Evolutionary conservation across 2,888 invertebrate genomes (phyloP).

Genomic region (Trachelus iudaicus): DNA sequence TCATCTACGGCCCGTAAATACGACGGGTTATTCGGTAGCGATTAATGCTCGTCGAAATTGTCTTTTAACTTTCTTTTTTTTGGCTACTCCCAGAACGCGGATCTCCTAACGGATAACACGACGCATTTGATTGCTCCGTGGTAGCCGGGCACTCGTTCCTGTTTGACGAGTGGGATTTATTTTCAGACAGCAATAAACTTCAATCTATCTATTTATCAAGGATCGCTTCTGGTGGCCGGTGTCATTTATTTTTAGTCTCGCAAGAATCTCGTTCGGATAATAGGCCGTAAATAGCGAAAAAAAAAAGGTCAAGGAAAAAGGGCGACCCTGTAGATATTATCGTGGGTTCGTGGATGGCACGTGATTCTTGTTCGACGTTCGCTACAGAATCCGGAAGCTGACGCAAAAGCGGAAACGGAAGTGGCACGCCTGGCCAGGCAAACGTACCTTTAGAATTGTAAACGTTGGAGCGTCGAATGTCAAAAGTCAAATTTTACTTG

Average conservation of each 20-base stretch:
- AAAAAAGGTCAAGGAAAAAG: no score
- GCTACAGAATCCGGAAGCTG: conserved; percentile 50
- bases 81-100: background rate
- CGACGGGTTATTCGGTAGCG: background rate
- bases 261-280: background rate
- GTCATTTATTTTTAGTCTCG: background rate
- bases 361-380: background rate
- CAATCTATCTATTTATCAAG: background rate
- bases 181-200: background rate
- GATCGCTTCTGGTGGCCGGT: background rate
- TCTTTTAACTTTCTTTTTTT: background rate
- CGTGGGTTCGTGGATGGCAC: background rate
- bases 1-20: background rate
- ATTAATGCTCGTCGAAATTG: background rate
- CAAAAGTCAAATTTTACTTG: no score
- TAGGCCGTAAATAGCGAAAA: background rate
- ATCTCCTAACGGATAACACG: no score
- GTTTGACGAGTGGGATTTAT: background rate
- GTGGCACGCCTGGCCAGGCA: conserved; percentile 43
- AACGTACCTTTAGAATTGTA: background rate
- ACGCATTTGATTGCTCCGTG: no score
- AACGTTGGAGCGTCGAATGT: no score
- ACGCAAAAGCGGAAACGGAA: conserved; percentile 54
- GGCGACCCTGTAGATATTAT: background rate
- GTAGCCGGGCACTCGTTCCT: no score